phyloP scores from a whole-genome alignment of 2,888 invertebrate genomes.

The Siphlonurus alternatus region DNA sequence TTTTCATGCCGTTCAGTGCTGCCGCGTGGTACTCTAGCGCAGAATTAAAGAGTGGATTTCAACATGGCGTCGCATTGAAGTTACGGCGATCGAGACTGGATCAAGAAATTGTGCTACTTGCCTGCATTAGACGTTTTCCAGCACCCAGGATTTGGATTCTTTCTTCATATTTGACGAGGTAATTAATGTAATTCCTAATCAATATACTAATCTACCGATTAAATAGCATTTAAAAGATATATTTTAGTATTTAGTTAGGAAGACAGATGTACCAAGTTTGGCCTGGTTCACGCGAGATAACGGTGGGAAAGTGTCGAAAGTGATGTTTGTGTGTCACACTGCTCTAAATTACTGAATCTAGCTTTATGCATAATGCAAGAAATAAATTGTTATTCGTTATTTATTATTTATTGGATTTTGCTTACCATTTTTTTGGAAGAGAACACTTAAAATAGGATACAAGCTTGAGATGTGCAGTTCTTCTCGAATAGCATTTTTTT shows the following conservation, averaged over 20 bases:
- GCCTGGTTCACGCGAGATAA: constrained; percentile 10
- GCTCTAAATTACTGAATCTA: not conserved
- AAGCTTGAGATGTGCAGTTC: too few species aligned
- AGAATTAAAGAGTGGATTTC: constrained; percentile 15
- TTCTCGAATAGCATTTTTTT: too few species aligned
- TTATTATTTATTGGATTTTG: too few species aligned
- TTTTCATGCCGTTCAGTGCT: not conserved
- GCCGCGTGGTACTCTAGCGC: not conserved
- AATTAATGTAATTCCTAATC: not conserved
- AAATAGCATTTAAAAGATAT: not conserved
- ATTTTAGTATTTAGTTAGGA: not conserved
- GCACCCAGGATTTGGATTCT: not conserved
- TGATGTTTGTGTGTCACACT: constrained; percentile 9
- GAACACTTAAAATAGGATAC: too few species aligned
- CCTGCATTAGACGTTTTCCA: not conserved
- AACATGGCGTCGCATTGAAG: constrained; percentile 27
- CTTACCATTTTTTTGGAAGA: too few species aligned
- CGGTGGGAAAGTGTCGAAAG: constrained; percentile 2
- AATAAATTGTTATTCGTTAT: not conserved
- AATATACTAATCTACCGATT: not conserved
- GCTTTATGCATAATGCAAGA: not conserved
- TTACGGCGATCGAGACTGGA: constrained; percentile 23
- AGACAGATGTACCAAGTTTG: not conserved
- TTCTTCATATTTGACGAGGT: not conserved
- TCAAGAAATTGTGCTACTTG: not conserved